Conservation (phyloP, 2,113 vertebrate species). For the Corapipo altera region DNA sequence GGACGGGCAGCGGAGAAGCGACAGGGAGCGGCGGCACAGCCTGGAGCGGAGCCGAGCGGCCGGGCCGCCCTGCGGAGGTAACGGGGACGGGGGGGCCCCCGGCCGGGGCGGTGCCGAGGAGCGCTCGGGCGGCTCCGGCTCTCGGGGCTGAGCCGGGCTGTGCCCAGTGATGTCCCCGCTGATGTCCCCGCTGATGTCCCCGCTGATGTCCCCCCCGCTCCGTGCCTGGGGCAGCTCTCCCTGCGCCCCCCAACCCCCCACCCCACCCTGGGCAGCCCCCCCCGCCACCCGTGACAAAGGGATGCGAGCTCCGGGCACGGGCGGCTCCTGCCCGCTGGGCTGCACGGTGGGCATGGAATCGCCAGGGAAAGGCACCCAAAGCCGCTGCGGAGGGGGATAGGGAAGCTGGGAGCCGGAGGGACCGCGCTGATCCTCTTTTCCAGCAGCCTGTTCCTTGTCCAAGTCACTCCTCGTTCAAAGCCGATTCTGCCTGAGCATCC, state of each 20-base stretch:
- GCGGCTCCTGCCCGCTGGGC: neutral
- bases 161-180: too few relatives aligned
- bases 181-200: neutral
- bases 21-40: too few relatives aligned
- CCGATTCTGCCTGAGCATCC: neutral
- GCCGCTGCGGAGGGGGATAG: neutral
- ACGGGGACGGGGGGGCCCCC: too few relatives aligned
- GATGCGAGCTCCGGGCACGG: neutral
- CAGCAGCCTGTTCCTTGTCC: neutral
- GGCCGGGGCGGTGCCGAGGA: too few relatives aligned
- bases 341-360: neutral
- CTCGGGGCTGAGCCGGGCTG: too few relatives aligned
- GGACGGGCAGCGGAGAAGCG: too few relatives aligned
- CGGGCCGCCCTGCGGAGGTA: too few relatives aligned
- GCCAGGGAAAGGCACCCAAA: neutral
- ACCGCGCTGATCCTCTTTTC: neutral
- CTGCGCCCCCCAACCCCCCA: neutral
- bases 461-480: neutral
- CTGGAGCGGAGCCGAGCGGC: too few relatives aligned
- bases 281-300: neutral
- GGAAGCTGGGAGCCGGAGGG: neutral
- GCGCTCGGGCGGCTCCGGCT: too few relatives aligned
- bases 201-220: neutral
- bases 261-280: neutral
- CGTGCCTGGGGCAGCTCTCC: neutral